These are phyloP conservation scores for Paraescarpia echinospica DNA, from an alignment of 1,140 invertebrate species.

Conservation along the genomic window DNA sequence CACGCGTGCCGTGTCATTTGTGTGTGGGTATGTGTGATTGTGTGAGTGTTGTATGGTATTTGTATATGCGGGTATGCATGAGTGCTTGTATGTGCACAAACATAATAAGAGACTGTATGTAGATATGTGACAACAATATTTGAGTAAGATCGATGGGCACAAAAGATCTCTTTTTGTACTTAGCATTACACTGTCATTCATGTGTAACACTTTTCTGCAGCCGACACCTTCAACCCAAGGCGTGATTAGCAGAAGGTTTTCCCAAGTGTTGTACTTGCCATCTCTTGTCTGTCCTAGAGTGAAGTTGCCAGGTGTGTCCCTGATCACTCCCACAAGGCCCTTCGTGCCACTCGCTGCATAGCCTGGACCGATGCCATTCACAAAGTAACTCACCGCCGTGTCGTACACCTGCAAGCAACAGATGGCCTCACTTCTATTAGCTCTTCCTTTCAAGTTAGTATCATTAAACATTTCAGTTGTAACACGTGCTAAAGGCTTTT, in stretches of 20 bases:
- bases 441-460: not conserved
- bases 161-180: no score
- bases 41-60: not conserved
- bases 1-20: not conserved
- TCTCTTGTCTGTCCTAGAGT: not conserved
- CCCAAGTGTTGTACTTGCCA: not conserved
- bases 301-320: not conserved
- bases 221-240: not conserved
- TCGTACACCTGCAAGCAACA: constrained; percentile 38
- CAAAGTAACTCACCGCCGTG: constrained; percentile 43
- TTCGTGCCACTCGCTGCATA: constrained; percentile 9
- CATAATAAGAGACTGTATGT: no score
- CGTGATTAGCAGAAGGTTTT: not conserved
- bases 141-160: no score
- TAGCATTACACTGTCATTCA: no score
- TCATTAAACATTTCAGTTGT: no score
- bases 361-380: constrained; percentile 44
- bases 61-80: not conserved
- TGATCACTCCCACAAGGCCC: not conserved
- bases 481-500: no score
- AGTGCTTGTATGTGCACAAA: not conserved
- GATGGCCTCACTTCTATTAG: not conserved
- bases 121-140: no score
- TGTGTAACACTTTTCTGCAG: not conserved
- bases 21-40: not conserved